Evolutionary conservation across 2,797 vertebrate genomes (phyloP).

Genomic region (Salmo trutta): DNA sequence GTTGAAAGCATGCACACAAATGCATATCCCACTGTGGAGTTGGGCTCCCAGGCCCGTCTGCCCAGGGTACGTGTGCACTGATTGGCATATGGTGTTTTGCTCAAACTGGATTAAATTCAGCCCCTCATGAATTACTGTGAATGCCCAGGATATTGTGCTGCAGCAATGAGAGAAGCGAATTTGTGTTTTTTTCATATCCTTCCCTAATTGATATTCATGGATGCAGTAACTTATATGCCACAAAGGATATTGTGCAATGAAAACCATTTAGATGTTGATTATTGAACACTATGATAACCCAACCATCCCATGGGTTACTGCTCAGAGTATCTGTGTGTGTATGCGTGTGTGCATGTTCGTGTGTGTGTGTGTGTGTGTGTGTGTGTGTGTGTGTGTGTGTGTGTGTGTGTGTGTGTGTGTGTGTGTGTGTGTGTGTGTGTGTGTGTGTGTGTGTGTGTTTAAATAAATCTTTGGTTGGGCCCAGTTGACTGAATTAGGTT

Average conservation of each 20-base stretch:
- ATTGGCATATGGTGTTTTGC: slow-evolving; percentile 53
- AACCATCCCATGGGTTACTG: slow-evolving; percentile 4
- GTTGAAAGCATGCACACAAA: slow-evolving; percentile 28
- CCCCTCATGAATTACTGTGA: slow-evolving; percentile 51
- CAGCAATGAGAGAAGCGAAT: slow-evolving; percentile 32
- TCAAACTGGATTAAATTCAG: slow-evolving; percentile 46
- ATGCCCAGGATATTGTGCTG: slow-evolving; percentile 36
- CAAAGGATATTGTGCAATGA: slow-evolving; percentile 38
- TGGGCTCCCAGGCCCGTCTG: not conserved
- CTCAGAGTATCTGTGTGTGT: not conserved
- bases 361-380: slow-evolving; percentile 9
- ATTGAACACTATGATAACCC: slow-evolving; percentile 27
- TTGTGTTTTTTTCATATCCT: slow-evolving; percentile 33
- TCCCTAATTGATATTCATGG: slow-evolving; percentile 59
- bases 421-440: slow-evolving; percentile 6
- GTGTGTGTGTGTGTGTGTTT: not conserved
- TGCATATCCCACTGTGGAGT: slow-evolving; percentile 29
- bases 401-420: not conserved
- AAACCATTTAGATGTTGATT: slow-evolving; percentile 44
- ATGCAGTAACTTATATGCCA: slow-evolving; percentile 47
- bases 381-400: slow-evolving; percentile 3
- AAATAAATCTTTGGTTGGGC: slow-evolving; percentile 17
- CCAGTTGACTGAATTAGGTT: slow-evolving; percentile 36
- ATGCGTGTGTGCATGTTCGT: not conserved
- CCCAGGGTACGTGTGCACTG: slow-evolving; percentile 3